phyloP scores from a whole-genome alignment of 2,888 invertebrate species.

The Dastarcus helophoroides region DNA sequence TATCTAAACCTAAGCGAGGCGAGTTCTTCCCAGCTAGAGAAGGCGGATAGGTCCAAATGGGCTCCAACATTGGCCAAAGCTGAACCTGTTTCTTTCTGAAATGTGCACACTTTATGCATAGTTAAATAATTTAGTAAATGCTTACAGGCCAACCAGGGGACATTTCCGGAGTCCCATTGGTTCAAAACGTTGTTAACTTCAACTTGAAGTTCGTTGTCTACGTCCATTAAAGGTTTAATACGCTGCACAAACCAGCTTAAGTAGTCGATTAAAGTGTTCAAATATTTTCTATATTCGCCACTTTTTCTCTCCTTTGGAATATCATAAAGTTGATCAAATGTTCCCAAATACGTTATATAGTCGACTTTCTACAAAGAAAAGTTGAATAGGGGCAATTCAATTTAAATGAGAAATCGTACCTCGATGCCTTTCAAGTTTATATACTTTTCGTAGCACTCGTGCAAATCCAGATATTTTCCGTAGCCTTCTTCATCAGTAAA shows the following conservation, averaged over 20 bases:
- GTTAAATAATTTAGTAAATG: slow-evolving; percentile 10
- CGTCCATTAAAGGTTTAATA: slow-evolving; percentile 76
- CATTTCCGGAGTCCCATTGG: slow-evolving; percentile 81
- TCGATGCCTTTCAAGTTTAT: slow-evolving; percentile 95
- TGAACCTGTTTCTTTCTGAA: slow-evolving; percentile 81
- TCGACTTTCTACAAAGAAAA: slow-evolving; percentile 59
- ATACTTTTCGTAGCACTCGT: slow-evolving; percentile 91
- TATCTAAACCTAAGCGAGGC: slow-evolving; percentile 93
- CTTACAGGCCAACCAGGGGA: slow-evolving; percentile 90
- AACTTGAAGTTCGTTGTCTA: slow-evolving; percentile 65
- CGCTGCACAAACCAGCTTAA: slow-evolving; percentile 70
- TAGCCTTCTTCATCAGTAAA: slow-evolving; percentile 99
- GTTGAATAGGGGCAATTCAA: slow-evolving; percentile 2
- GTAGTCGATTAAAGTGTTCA: slow-evolving; percentile 74
- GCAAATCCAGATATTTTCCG: slow-evolving; percentile 94
- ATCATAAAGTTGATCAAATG: slow-evolving; percentile 92
- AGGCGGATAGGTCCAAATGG: slow-evolving; percentile 95
- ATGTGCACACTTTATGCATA: slow-evolving; percentile 12
- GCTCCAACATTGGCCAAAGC: slow-evolving; percentile 91
- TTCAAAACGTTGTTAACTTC: slow-evolving; percentile 69
- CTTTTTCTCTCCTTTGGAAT: slow-evolving; percentile 86
- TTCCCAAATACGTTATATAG: slow-evolving; percentile 88
- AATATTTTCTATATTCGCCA: slow-evolving; percentile 76
- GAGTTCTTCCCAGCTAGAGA: slow-evolving; percentile 93
- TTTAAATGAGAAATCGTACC: slow-evolving; percentile 34